Percentiles rank a stretch among this genome's conserved stretches.
Evolutionary conservation across 2,888 invertebrate species (phyloP).

Genomic region (Noctua fimbriata): DNA sequence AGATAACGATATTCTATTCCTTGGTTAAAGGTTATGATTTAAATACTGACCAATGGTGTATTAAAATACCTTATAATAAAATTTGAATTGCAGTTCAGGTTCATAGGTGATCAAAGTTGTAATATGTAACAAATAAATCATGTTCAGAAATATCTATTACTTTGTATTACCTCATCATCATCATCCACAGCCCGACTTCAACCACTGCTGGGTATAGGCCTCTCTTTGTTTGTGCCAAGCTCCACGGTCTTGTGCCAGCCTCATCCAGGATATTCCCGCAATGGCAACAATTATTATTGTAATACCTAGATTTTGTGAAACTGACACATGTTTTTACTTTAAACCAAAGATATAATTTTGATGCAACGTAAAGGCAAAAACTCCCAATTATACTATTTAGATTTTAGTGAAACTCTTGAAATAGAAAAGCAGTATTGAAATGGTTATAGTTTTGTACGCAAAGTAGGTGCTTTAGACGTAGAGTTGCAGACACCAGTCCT

Average conservation of each 20-base stretch:
- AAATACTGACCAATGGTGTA: conserved; percentile 7
- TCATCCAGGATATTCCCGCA: too few species aligned
- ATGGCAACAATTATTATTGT: too few species aligned
- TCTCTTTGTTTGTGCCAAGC: too few species aligned
- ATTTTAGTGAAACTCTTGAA: neutral
- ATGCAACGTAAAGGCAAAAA: neutral
- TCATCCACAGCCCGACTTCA: too few species aligned
- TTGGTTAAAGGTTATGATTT: conserved; percentile 52
- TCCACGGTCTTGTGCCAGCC: too few species aligned
- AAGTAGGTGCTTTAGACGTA: neutral
- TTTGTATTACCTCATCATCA: too few species aligned
- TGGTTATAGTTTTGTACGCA: neutral
- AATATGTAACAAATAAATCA: conserved; percentile 1
- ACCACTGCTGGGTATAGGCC: too few species aligned
- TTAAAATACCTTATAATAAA: neutral
- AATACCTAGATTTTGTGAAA: too few species aligned
- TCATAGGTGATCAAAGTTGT: neutral
- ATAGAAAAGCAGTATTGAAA: neutral
- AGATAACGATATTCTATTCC: conserved; percentile 58
- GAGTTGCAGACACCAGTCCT: neutral
- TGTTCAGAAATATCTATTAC: neutral
- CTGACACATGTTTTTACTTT: neutral
- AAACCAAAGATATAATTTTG: neutral
- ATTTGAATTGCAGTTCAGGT: neutral
- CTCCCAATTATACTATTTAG: neutral